A percentile compares a stretch with the other conserved stretches of the same genome.
phyloP scores from a whole-genome alignment of 1,140 invertebrate species.

The Drosophila gunungcola region DNA sequence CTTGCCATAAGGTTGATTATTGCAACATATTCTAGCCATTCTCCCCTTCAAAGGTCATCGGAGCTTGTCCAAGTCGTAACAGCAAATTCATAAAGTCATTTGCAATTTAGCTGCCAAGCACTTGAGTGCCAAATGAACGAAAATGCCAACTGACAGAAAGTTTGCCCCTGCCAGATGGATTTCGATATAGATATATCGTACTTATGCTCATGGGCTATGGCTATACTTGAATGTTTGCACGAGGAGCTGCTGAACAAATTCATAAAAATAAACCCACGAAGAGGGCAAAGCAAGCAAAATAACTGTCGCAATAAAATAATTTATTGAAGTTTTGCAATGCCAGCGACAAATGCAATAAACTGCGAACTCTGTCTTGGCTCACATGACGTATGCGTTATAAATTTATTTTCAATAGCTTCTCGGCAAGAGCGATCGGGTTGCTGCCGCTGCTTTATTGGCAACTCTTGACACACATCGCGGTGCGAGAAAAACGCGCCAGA shows the following conservation, averaged over 20 bases:
- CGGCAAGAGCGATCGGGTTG: conserved; percentile 36
- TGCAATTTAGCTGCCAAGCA: conserved; percentile 70
- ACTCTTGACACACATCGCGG: conserved; percentile 80
- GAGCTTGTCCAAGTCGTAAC: conserved; percentile 22
- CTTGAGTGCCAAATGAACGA: conserved; percentile 30
- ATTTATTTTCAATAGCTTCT: conserved; percentile 75
- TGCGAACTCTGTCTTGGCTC: conserved; percentile 49
- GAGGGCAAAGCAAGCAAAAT: conserved; percentile 61
- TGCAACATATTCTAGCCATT: conserved; percentile 6
- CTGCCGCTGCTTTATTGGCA: conserved; percentile 56
- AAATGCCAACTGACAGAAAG: conserved; percentile 66
- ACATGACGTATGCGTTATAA: conserved; percentile 81
- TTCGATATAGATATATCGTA: conserved; percentile 24
- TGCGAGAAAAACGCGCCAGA: conserved; percentile 49
- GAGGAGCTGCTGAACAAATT: conserved; percentile 51
- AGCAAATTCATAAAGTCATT: conserved; percentile 77
- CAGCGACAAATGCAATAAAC: conserved; percentile 81
- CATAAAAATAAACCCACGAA: conserved; percentile 53
- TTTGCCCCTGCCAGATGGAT: conserved; percentile 23
- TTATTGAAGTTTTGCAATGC: conserved; percentile 82
- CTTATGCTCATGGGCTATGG: conserved; percentile 16
- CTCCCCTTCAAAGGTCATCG: conserved; percentile 8
- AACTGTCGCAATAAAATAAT: conserved; percentile 84
- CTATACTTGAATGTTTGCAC: conserved; percentile 11
- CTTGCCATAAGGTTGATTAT: conserved; percentile 19